Conservation (phyloP, 1,140 invertebrate genomes). For the Brevipalpus yothersi region DNA sequence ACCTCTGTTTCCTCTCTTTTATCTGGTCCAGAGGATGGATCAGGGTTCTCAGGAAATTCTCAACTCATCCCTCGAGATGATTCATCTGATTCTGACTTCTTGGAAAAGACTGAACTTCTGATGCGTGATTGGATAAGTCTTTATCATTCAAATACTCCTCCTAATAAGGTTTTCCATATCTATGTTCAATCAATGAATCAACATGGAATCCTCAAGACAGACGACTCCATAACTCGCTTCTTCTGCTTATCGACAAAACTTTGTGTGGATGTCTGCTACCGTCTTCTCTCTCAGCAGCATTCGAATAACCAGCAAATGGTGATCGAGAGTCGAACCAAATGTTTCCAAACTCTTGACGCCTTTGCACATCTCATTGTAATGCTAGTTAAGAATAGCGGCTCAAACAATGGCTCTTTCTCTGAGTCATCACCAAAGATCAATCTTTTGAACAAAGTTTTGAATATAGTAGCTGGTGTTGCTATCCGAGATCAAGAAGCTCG, state of each 20-base stretch:
- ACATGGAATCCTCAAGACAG: conserved; percentile 73
- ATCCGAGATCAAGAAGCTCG: conserved; percentile 74
- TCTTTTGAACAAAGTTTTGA: conserved; percentile 76
- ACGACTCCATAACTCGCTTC: conserved; percentile 88
- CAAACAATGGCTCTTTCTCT: conserved; percentile 36
- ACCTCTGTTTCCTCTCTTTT: background rate
- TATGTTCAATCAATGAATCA: conserved; percentile 46
- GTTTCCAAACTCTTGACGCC: conserved; percentile 82
- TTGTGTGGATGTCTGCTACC: conserved; percentile 82
- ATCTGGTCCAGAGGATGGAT: background rate
- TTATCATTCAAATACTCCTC: conserved; percentile 49
- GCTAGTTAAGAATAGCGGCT: conserved; percentile 64
- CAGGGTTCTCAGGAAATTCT: background rate
- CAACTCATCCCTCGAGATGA: background rate
- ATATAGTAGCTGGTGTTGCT: conserved; percentile 79
- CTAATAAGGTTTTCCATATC: conserved; percentile 69
- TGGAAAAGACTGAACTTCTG: conserved; percentile 82
- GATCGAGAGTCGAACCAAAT: conserved; percentile 53
- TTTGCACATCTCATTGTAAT: conserved; percentile 80
- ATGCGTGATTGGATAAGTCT: conserved; percentile 83
- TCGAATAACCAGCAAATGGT: conserved; percentile 15
- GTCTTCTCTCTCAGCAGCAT: conserved; percentile 31
- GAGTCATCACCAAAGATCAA: conserved; percentile 88
- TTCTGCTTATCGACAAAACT: conserved; percentile 89
- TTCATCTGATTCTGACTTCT: conserved; percentile 61